A percentile compares a stretch with the other conserved stretches of the same genome.
Conservation (phyloP, 2,797 vertebrate species). For the Labeo calbasu region DNA sequence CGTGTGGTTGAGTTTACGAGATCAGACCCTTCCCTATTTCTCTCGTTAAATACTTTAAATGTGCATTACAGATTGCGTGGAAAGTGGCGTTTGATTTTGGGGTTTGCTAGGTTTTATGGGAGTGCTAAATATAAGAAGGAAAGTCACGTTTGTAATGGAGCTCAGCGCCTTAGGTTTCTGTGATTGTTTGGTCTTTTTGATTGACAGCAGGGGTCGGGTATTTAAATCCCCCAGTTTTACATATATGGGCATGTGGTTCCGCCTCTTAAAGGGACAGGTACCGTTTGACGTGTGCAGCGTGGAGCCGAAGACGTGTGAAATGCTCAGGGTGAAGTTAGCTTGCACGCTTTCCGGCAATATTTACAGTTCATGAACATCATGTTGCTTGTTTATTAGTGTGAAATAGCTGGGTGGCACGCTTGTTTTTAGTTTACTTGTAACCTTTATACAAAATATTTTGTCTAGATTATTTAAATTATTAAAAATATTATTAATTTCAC, state of each 20-base stretch:
- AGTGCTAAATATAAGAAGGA: not conserved
- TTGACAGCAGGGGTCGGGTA: conserved; percentile 86
- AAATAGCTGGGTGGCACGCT: not conserved
- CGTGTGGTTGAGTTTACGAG: conserved; percentile 55
- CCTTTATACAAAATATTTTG: not conserved
- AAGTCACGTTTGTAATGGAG: conserved; percentile 6
- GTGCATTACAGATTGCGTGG: not conserved
- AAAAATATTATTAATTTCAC: too few relatives aligned
- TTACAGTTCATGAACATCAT: not conserved
- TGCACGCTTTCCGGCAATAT: too few relatives aligned
- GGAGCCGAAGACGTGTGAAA: not conserved
- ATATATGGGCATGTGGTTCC: conserved; percentile 73
- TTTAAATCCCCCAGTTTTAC: conserved; percentile 88
- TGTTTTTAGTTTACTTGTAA: not conserved
- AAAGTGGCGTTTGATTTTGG: not conserved
- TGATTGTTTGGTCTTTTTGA: conserved; percentile 82
- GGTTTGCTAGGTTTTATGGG: not conserved
- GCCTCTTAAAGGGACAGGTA: conserved; percentile 59
- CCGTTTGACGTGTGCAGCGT: conserved; percentile 18
- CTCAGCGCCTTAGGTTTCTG: conserved; percentile 66
- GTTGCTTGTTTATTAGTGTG: not conserved
- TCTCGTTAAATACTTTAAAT: conserved; percentile 23
- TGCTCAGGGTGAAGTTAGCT: not conserved
- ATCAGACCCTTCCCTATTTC: not conserved
- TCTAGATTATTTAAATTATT: too few relatives aligned